Evolutionary conservation across 30 jellyfish, hydroid and myxozoan genomes (phyloP), one percentile per base, ranked within the genome.

Genomic region (Clytia hemisphaerica): DNA sequence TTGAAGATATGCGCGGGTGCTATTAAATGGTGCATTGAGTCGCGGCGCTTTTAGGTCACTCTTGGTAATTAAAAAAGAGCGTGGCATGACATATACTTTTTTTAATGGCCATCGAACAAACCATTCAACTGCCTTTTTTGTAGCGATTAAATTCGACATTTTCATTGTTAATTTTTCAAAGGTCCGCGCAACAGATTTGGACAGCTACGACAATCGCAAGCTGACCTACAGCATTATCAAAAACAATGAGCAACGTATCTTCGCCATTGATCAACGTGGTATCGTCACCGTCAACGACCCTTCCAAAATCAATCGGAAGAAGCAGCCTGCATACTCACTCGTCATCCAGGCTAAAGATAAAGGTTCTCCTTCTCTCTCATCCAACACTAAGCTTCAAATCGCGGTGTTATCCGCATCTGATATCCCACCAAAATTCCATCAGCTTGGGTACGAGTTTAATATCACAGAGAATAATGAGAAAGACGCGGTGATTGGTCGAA

Each of bases 401-500:
- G 59, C 77, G 30, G 95, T 91, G 3, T 54, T 91, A 10, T 75
- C 93, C 2, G 80, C 40, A 32, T 33, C 84, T 1, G 99, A 91
- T 44, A 71, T 77, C 4, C 99, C 99, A 7, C 99, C 99, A 16
- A 92, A 71, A 48, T 91, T 91, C 55, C 69, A 80, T 31, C 53
- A 76, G 48, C 33, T 71, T 32, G 34, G 46, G 24, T 91, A 76
- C 49, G 79, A 51, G 5, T 91, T 82, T 55, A 30, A 73, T 19
- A 79, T 91, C 2, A 59, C 92, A 2, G 99, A 91, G 61, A 47
- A 58, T 63, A 50, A 66, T n/a, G 60, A 42, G 25, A 62, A 45
- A 12, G 91, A 90, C 15, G 35, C 71, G 26, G 24, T 49, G 48
- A 77, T 83, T 42, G 99, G 99, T 14, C 59, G 7, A n/a, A 80